Conservation (phyloP, 2,113 vertebrate genomes). For the Cochlearius cochlearius region DNA sequence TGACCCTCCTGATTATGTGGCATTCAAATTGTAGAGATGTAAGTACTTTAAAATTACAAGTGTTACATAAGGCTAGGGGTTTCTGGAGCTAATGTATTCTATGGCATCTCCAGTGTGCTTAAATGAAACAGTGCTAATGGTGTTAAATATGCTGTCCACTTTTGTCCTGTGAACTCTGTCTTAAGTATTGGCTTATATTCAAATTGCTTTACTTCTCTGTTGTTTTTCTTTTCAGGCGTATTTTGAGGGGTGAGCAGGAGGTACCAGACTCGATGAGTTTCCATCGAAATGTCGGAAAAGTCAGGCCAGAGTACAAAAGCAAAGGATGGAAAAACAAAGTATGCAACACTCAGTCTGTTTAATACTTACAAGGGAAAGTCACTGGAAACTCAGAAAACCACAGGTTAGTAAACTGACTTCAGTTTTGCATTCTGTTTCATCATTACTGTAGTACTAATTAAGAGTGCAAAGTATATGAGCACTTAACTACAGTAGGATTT, state of each 20-base stretch:
- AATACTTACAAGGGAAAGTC: constrained; percentile 99
- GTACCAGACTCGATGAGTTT: constrained; percentile 99
- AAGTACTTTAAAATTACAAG: background rate
- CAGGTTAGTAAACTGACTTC: constrained; percentile 80
- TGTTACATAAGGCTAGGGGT: background rate
- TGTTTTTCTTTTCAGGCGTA: constrained; percentile 70
- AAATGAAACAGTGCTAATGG: background rate
- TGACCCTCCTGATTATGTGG: background rate
- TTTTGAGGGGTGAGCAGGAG: constrained; percentile 85
- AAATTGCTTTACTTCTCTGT: background rate
- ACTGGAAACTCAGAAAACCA: constrained; percentile 98
- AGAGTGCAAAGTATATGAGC: background rate
- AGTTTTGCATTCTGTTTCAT: background rate
- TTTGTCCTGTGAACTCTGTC: background rate
- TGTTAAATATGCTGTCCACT: background rate
- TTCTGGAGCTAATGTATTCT: background rate
- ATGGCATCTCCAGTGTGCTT: background rate
- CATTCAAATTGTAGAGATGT: background rate
- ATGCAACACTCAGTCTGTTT: constrained; percentile 99
- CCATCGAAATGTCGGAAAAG: constrained; percentile 99
- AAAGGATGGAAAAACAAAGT: constrained; percentile 99
- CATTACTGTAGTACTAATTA: background rate
- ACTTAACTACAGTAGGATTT: background rate
- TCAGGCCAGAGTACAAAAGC: constrained; percentile 99
- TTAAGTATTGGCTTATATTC: background rate